phyloP scores from a whole-genome alignment of 2,113 vertebrate species.

The Triplophysa rosa region DNA sequence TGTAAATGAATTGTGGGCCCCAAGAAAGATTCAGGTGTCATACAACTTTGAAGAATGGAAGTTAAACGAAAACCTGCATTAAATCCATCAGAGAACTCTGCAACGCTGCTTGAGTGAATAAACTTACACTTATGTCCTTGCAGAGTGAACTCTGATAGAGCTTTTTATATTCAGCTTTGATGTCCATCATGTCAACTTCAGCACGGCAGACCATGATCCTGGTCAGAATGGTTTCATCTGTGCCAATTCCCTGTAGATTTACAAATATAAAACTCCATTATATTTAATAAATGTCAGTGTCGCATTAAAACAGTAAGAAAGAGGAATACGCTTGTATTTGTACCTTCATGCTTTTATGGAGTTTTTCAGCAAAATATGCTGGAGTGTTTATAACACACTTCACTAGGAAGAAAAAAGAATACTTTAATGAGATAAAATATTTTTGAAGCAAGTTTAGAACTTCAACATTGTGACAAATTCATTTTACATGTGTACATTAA shows the following conservation, averaged over 20 bases:
- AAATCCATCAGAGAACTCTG: not conserved
- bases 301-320: not conserved
- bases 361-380: constrained; percentile 65
- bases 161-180: constrained; percentile 79
- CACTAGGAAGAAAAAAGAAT: constrained; percentile 54
- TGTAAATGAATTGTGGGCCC: too few relatives aligned
- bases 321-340: not conserved
- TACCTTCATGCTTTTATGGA: constrained; percentile 70
- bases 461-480: not conserved
- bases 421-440: not conserved
- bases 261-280: constrained; percentile 4
- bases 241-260: constrained; percentile 74
- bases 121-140: constrained; percentile 75
- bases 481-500: not conserved
- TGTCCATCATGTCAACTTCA: constrained; percentile 82
- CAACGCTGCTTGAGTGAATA: not conserved
- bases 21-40: too few relatives aligned
- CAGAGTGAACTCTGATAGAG: constrained; percentile 69
- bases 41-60: too few relatives aligned
- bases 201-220: constrained; percentile 81
- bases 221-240: constrained; percentile 74
- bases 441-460: not conserved
- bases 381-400: constrained; percentile 66
- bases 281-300: not conserved
- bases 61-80: not conserved